Evolutionary conservation across 2,888 invertebrate species (phyloP), one percentile per base, ranked within the genome.

Genomic region (Cepaea hortensis): DNA sequence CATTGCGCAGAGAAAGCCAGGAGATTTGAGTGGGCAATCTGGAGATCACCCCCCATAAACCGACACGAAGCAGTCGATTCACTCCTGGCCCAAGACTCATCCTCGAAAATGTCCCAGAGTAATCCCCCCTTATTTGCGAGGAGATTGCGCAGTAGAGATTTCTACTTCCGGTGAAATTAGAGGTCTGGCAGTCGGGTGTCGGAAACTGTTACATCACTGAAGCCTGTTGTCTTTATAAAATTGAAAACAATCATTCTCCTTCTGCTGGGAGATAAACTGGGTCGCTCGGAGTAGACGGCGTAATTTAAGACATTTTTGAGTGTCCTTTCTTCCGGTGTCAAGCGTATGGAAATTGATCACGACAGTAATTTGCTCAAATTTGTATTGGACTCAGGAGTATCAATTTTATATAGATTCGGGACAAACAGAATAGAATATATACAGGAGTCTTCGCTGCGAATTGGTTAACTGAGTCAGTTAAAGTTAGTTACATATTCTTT

Each of bases 111-210:
- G 15, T 80, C 62, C 68, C 3, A 65, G 81, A 81, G 81, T 81
- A 81, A 81, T 81, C 81, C 23, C 46, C 62, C 62, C 81, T 81
- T 81, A 65, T 81, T 65, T 81, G 65, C 35, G 62, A 6, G 18
- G 48, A 35, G 35, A 81, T 81, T 15, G 65, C 35, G 7, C 81
- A 20, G 65, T 4, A 18, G 68, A 81, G 23, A 35, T 9, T 20
- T 81, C 65, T 35, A 81, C 68, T 81, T 81, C 81, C 81, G 35
- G 81, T 48, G 46, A 81, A 81, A 81, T 81, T 81, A 81, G n/a
- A 65, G 65, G 46, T 81, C 48, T 62, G 68, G 35, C 68, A 65
- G 46, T 35, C 3, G 46, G 15, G 18, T 50, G 18, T 9, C 20
- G 76, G 50, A 5, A 76, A 20, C n/a, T 48, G 72, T 72, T n/a